phyloP scores from a whole-genome alignment of 1,140 invertebrate genomes.

The Pseudomyrmex pallidus region DNA sequence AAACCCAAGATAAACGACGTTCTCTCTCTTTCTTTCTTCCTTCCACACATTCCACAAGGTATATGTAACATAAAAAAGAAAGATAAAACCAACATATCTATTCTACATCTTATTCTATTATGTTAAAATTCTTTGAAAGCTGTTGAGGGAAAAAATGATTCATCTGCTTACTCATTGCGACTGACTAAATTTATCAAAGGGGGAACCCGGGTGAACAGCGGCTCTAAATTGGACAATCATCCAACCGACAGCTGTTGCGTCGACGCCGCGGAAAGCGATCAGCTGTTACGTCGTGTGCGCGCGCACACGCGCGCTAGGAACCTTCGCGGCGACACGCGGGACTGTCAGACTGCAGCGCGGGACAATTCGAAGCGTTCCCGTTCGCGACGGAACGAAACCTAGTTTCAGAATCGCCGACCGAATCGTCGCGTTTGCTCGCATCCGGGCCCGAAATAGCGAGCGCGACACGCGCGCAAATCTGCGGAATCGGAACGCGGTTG shows the following conservation, averaged over 20 bases:
- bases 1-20: not conserved
- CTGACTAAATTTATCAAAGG: conserved; percentile 20
- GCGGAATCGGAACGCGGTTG: too few relatives aligned
- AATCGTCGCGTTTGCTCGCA: not conserved
- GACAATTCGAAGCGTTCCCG: conserved; percentile 16
- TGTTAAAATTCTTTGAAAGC: not conserved
- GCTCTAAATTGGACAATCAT: conserved; percentile 52
- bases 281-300: conserved; percentile 23
- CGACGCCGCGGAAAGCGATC: conserved; percentile 26
- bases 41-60: too few relatives aligned
- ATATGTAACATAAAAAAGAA: not conserved
- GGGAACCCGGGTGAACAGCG: not conserved
- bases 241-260: conserved; percentile 42
- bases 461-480: not conserved
- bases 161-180: not conserved
- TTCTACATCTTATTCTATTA: not conserved
- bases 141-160: conserved; percentile 27
- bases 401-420: too few relatives aligned
- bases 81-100: not conserved
- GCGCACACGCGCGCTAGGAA: not conserved
- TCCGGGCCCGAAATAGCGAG: too few relatives aligned
- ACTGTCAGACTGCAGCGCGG: not conserved
- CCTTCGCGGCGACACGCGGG: not conserved
- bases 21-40: too few relatives aligned
- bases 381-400: not conserved